Percentiles rank a stretch among this genome's conserved stretches.
Evolutionary conservation across 2,888 invertebrate genomes (phyloP).

Genomic region (Gerosis bhagava): DNA sequence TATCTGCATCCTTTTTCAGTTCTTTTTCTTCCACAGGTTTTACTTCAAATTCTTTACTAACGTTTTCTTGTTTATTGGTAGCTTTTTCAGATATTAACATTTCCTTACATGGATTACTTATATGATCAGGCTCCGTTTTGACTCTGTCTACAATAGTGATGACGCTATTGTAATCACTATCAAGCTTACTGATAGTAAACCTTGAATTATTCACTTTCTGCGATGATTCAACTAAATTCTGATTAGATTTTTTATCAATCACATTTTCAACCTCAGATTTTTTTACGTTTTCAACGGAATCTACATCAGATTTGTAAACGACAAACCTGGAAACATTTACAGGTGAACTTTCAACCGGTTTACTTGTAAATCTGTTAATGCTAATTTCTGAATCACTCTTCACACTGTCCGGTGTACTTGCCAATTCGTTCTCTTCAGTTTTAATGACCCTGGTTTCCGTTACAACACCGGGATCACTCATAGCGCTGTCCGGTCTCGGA

Average conservation of each 20-base stretch:
- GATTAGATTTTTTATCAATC: too few species aligned
- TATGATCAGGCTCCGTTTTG: too few species aligned
- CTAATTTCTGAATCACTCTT: constrained; percentile 16
- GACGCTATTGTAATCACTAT: too few species aligned
- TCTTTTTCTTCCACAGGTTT: too few species aligned
- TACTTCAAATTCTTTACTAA: too few species aligned
- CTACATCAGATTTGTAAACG: constrained; percentile 5
- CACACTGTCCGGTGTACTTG: constrained; percentile 14
- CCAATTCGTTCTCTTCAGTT: neutral
- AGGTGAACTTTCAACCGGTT: neutral
- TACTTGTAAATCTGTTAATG: neutral
- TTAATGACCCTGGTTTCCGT: neutral
- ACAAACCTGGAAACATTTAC: constrained; percentile 9
- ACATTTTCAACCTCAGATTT: neutral
- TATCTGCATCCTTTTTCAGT: too few species aligned
- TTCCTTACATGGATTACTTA: too few species aligned
- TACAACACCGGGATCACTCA: constrained; percentile 9
- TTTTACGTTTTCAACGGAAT: constrained; percentile 2
- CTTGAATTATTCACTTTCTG: constrained; percentile 10
- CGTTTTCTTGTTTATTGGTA: too few species aligned
- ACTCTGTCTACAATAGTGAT: neutral
- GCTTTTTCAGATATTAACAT: too few species aligned
- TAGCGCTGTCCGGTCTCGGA: constrained; percentile 14
- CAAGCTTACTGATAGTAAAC: constrained; percentile 7
- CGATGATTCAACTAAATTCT: too few species aligned